Evolutionary conservation across 64 coral and sea anemone genomes (phyloP), one percentile per base, ranked within the genome.

Genomic region (Montipora foliosa): DNA sequence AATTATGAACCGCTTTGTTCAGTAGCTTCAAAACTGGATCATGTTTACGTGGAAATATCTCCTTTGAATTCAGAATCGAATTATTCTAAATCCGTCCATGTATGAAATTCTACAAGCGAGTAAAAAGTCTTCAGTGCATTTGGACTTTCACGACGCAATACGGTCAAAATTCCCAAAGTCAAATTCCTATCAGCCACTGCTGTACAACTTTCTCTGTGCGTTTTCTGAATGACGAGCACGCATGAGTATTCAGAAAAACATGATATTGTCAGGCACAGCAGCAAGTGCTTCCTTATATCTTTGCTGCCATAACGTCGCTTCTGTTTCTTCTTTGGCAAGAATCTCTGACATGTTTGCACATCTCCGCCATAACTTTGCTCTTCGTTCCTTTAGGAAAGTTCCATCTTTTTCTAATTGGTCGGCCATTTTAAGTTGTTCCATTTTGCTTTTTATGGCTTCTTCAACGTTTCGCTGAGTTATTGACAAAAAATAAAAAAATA

Each of bases 261-360:
- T 17, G 21, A 89, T 92, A 60, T 92, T 95, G 6, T 84, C 93
- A 47, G 76, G 88, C 66, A 81, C 93, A 13, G 76, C 92, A 10
- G 51, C 71, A 15, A 93, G 62, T 15, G 96, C 96, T 7, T 92
- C 89, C 49, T 95, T 79, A 50, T 79, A 89, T 51, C 59, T 81
- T 37, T 79, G 79, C 67, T 84, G 81, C 93, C 92, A 97, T 74
- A 95, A 44, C 17, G 47, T 21, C 1, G 61, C 78, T 16, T 92
- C 77, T 16, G 96, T 47, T 24, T 95, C 91, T 85, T 97, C 96
- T 10, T 92, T 94, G 0, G 83, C 93, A 5, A 97, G 73, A 13
- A 91, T 90, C 68, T 95, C 96, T 1, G 96, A 89, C 96, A 95
- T 97, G 24, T 93, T 93, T 19, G 96, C 96, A 74, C 96, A 97